Percentiles rank a stretch among this genome's conserved stretches.
These are phyloP conservation scores for Orthonevra nobilis DNA, from an alignment of 2,888 invertebrate genomes.

Conservation along the genomic window DNA sequence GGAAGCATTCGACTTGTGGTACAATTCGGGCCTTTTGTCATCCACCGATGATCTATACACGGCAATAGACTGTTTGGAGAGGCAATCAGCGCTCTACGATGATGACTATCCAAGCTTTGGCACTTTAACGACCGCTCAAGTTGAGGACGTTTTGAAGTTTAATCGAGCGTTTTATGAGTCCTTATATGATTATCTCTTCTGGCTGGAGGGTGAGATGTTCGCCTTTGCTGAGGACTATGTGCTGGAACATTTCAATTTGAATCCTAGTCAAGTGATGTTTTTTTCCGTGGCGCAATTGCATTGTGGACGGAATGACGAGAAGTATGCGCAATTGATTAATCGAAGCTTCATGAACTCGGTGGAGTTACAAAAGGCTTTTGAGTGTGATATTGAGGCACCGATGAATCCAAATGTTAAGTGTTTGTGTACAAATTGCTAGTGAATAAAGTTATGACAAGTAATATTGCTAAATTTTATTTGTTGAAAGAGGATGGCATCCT, in stretches of 20 bases:
- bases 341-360: slow-evolving; percentile 77
- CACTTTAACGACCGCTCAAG: slow-evolving; percentile 71
- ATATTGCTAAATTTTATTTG: too few relatives aligned
- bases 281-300: slow-evolving; percentile 77
- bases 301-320: slow-evolving; percentile 74
- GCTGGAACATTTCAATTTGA: slow-evolving; percentile 74
- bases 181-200: slow-evolving; percentile 75
- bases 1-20: slow-evolving; percentile 75
- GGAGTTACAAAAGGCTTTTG: slow-evolving; percentile 76
- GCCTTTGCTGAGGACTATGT: slow-evolving; percentile 77
- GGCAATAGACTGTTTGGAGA: slow-evolving; percentile 76
- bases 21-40: slow-evolving; percentile 73
- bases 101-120: slow-evolving; percentile 72
- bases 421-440: too few relatives aligned
- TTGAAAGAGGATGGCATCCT: too few relatives aligned
- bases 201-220: slow-evolving; percentile 77
- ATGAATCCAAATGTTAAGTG: slow-evolving; percentile 77
- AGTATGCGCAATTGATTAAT: slow-evolving; percentile 74
- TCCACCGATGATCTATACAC: slow-evolving; percentile 76
- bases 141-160: slow-evolving; percentile 74
- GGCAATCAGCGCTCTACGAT: slow-evolving; percentile 72
- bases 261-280: slow-evolving; percentile 74
- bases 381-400: slow-evolving; percentile 71
- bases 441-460: too few relatives aligned
- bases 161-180: slow-evolving; percentile 75